Conservation (phyloP, 2,113 vertebrate genomes). For the Oncorhynchus tshawytscha region DNA sequence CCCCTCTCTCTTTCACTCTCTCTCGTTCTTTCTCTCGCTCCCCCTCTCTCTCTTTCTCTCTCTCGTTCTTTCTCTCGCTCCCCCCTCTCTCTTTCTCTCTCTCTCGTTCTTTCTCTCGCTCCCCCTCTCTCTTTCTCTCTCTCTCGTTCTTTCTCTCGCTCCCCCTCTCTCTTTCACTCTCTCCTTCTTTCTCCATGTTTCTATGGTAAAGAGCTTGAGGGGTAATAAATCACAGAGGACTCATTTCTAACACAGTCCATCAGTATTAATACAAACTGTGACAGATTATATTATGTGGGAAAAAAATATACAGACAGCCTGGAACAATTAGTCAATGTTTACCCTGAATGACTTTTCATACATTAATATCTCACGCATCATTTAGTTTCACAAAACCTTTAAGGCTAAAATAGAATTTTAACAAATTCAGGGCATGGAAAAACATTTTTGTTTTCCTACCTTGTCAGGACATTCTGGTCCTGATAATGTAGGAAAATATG, state of each 20-base stretch:
- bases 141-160: too few relatives aligned
- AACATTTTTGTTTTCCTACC: too few relatives aligned
- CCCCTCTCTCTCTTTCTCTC: too few relatives aligned
- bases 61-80: too few relatives aligned
- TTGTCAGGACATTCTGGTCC: too few relatives aligned
- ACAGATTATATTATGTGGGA: conserved; percentile 1
- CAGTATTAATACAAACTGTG: conserved; percentile 1
- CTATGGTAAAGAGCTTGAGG: not conserved
- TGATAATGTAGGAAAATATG: too few relatives aligned
- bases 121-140: too few relatives aligned
- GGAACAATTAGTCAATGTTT: conserved; percentile 18
- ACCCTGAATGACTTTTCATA: conserved; percentile 6
- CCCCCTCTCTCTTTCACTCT: too few relatives aligned
- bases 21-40: too few relatives aligned
- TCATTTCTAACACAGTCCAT: conserved; percentile 15
- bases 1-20: not conserved
- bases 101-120: too few relatives aligned
- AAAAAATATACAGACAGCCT: not conserved
- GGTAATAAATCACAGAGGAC: not conserved
- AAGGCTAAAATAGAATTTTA: too few relatives aligned
- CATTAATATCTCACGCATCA: not conserved
- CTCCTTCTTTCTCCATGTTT: not conserved
- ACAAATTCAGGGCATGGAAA: not conserved
- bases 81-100: too few relatives aligned
- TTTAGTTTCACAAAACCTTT: not conserved